phyloP scores from a whole-genome alignment of 2,888 invertebrate species.

The Listrodromus nycthemerus region DNA sequence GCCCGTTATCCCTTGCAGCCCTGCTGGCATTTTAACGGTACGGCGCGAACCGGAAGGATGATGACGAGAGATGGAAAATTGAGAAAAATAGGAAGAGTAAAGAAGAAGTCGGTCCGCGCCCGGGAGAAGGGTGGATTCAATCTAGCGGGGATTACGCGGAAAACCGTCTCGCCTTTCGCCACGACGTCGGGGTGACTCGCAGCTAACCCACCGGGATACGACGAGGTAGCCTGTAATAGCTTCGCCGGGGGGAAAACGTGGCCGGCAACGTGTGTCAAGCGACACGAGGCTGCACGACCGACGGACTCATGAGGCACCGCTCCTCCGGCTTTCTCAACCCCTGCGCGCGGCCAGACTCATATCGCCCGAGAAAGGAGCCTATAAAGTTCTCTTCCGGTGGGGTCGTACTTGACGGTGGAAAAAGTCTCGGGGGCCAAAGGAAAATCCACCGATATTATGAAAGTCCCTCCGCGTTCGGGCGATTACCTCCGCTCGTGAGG shows the following conservation, averaged over 20 bases:
- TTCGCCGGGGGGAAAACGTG: slow-evolving; percentile 31
- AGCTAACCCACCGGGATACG: slow-evolving; percentile 21
- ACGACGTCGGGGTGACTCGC: slow-evolving; percentile 30
- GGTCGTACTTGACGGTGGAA: not conserved
- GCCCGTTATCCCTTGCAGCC: slow-evolving; percentile 35
- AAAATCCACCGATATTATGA: slow-evolving; percentile 61
- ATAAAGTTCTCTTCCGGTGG: slow-evolving; percentile 35
- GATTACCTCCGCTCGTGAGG: slow-evolving; percentile 7
- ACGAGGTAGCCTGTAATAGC: slow-evolving; percentile 18
- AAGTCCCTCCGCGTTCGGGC: slow-evolving; percentile 19
- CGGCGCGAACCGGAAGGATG: not conserved
- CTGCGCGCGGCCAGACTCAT: slow-evolving; percentile 33
- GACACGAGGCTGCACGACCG: slow-evolving; percentile 4
- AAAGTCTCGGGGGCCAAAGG: slow-evolving; percentile 33
- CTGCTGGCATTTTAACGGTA: not conserved
- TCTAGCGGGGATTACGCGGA: slow-evolving; percentile 76
- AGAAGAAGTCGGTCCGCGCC: slow-evolving; percentile 37
- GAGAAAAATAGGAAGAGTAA: slow-evolving; percentile 40
- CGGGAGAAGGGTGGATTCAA: slow-evolving; percentile 73
- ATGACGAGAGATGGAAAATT: slow-evolving; percentile 46
- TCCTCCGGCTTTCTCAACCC: not conserved
- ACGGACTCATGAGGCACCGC: not conserved
- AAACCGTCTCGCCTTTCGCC: slow-evolving; percentile 48
- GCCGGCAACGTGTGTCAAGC: slow-evolving; percentile 42
- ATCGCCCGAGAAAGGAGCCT: slow-evolving; percentile 55